Percentiles rank a stretch among this genome's conserved stretches.
These are phyloP conservation scores for Tachycineta bicolor DNA, from an alignment of 2,113 vertebrate species.

Conservation along the genomic window DNA sequence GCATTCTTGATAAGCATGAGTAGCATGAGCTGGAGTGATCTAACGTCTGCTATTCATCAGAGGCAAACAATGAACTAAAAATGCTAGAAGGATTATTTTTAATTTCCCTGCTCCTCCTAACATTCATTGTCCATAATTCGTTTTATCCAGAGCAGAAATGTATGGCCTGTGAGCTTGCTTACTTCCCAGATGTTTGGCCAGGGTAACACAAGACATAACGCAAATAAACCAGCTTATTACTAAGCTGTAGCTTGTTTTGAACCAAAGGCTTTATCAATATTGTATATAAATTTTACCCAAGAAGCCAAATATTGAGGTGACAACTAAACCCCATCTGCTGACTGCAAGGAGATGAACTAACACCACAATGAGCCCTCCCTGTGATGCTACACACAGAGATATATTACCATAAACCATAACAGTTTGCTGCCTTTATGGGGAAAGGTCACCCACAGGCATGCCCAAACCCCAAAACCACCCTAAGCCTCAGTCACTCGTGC, in stretches of 20 bases:
- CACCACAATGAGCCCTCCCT: background rate
- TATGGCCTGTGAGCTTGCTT: background rate
- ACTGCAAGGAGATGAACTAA: background rate
- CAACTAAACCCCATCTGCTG: background rate
- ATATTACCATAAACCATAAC: background rate
- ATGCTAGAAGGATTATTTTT: background rate
- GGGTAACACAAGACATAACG: background rate
- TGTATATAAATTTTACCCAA: background rate
- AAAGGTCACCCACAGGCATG: background rate
- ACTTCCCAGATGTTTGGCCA: background rate
- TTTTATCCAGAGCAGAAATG: background rate
- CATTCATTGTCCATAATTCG: background rate
- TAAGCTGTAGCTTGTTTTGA: background rate
- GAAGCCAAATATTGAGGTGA: background rate
- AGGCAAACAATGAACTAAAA: background rate
- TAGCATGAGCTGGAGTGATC: background rate
- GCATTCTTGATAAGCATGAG: background rate
- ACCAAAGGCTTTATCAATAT: background rate
- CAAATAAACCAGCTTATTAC: background rate
- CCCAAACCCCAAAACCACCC: background rate
- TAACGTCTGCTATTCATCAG: background rate
- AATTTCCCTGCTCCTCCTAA: background rate
- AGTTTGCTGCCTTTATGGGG: background rate
- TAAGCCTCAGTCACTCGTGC: rapidly evolving
- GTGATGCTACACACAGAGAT: background rate